Percentiles rank a stretch among this genome's conserved stretches.
Conservation (phyloP, 2,888 invertebrate genomes). For the Apotomis capreana region DNA sequence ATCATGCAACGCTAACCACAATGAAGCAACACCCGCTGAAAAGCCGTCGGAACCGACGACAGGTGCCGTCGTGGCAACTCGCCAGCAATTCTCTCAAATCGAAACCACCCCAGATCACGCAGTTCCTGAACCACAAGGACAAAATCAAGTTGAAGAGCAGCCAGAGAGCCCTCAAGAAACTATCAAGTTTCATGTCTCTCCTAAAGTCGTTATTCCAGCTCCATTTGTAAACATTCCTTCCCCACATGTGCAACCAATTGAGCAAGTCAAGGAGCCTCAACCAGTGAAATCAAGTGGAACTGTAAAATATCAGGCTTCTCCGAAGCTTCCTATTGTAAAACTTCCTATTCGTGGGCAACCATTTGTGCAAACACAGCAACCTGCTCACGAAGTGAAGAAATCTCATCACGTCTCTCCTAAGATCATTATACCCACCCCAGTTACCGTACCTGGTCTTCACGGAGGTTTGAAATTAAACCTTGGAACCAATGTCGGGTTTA, state of each 20-base stretch:
- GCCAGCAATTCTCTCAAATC: constrained; percentile 12
- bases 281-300: background rate
- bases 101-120: background rate
- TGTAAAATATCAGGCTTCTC: background rate
- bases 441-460: background rate
- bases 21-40: background rate
- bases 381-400: background rate
- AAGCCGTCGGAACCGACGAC: background rate
- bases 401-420: background rate
- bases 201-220: too few relatives aligned
- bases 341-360: background rate
- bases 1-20: constrained; percentile 18
- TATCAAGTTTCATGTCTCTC: too few relatives aligned
- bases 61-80: background rate
- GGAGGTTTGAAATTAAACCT: constrained; percentile 14
- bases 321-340: background rate
- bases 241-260: background rate
- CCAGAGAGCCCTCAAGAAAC: too few relatives aligned
- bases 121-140: background rate
- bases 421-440: background rate
- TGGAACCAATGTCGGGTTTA: background rate
- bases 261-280: background rate
- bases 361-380: background rate
- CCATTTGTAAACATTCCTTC: too few relatives aligned
- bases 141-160: background rate